Base-by-base conservation (phyloP, 64 coral and sea anemone genomes). In the Pocillopora damicornis region DNA sequence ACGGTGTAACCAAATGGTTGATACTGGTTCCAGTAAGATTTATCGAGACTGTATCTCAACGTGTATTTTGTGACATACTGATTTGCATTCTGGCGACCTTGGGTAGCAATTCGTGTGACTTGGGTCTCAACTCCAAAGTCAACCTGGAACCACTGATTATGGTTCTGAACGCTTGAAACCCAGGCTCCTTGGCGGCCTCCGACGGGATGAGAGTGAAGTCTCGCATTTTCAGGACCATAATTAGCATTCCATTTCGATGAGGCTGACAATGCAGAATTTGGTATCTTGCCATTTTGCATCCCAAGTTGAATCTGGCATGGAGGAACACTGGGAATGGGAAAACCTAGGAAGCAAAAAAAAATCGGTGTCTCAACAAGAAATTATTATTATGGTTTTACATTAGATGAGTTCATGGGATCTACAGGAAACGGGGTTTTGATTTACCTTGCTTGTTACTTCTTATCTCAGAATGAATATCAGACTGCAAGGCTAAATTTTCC, bases 281-380 rank as follows among this genome's bases (percentile, higher is more conserved):
- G 78, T 15, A 80, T 59, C 62, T 79, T 59, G 9, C 78, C 78
- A n/a, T 35, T 80, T 80, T 61, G 59, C 78, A 80, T 80, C 62
- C 78, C 59, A 80, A 80, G 78, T 34, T 69, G 66, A 69, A 69
- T 69, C 66, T 69, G 66, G 4, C 66, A 69, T n/a, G 18, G 17
- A 22, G 66, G 22, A 4, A 69, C 18, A 9, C 3, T 18, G 2
- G 66, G 66, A 9, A 69, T 69, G 0, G 66, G 0, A n/a, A 69
- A 69, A n/a, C 66, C 66, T 69, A 18, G 20, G 23, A 69, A 69
- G 66, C 22, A 22, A n/a, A 9, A 30, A 30, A n/a, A 69, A 69
- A 10, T 69, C 9, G 4, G 66, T n/a, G 20, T 4, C 42, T 51
- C 42, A 51, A 51, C 42, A 7, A 51, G 42, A 51, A 30, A 30